Percentiles rank a stretch among this genome's conserved stretches.
These are phyloP conservation scores for Eudasyphora cyanicolor DNA, from an alignment of 2,888 invertebrate species.

Conservation along the genomic window DNA sequence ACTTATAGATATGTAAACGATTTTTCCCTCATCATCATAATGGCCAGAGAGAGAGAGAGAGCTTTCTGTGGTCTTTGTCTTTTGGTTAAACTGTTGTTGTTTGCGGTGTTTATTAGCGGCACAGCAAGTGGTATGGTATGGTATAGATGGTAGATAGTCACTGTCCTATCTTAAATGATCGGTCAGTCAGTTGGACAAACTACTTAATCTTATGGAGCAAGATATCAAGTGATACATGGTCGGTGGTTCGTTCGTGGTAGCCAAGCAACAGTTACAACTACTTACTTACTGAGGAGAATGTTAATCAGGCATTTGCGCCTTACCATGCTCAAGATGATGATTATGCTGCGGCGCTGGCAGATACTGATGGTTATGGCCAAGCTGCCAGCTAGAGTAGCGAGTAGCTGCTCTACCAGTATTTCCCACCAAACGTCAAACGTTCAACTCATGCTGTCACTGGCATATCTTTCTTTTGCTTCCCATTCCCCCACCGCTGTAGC, in stretches of 20 bases:
- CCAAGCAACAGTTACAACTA: slow-evolving; percentile 16
- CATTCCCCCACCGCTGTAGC: background rate
- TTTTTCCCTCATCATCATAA: no score
- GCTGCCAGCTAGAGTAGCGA: background rate
- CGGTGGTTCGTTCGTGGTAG: background rate
- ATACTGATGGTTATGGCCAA: background rate
- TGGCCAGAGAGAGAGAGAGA: no score
- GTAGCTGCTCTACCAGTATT: slow-evolving; percentile 29
- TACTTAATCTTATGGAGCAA: slow-evolving; percentile 3
- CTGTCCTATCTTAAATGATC: background rate
- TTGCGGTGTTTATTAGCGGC: background rate
- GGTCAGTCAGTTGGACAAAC: slow-evolving; percentile 11
- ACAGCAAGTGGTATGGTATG: slow-evolving; percentile 39
- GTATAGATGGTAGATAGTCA: background rate
- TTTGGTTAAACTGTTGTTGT: background rate
- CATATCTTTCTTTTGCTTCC: background rate
- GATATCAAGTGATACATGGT: background rate
- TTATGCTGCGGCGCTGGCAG: no score
- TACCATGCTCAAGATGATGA: no score
- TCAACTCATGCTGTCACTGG: slow-evolving; percentile 22
- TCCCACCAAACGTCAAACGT: slow-evolving; percentile 40
- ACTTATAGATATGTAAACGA: background rate
- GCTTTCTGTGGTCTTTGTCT: no score
- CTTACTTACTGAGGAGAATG: background rate
- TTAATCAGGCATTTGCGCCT: background rate